These are phyloP conservation scores for Apostichopus leukothele DNA, from an alignment of 53 echinoderm and acorn worm genomes.

Conservation along the genomic window DNA sequence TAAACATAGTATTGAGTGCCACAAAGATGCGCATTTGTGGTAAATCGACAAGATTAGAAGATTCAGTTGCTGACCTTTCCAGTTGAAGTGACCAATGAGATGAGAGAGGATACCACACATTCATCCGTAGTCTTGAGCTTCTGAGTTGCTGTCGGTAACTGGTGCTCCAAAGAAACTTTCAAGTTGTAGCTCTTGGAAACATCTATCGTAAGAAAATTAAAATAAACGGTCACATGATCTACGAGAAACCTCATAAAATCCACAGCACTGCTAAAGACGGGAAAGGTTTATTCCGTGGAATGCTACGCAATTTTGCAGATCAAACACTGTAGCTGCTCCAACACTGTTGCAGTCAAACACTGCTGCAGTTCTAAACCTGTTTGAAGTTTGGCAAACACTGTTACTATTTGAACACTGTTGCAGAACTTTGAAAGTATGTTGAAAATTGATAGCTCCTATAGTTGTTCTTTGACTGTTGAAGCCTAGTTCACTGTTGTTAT, in stretches of 20 bases:
- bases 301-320: neutral
- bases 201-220: slow-evolving; percentile 53
- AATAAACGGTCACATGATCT: neutral
- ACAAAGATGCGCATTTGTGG: no score
- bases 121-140: slow-evolving; percentile 96
- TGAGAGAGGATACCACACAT: slow-evolving; percentile 93
- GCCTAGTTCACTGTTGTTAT: no score
- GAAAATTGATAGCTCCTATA: no score
- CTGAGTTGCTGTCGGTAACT: slow-evolving; percentile 93
- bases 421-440: no score
- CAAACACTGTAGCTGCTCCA: neutral
- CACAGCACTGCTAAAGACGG: neutral
- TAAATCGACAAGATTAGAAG: no score
- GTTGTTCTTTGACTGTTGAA: no score
- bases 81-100: slow-evolving; percentile 86
- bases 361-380: no score
- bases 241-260: neutral
- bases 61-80: slow-evolving; percentile 71
- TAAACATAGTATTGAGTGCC: no score
- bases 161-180: slow-evolving; percentile 98
- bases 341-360: no score
- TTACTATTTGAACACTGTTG: no score
- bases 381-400: no score
- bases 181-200: slow-evolving; percentile 98
- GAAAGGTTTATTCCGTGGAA: neutral